Evolutionary conservation across 1,140 invertebrate species (phyloP), one percentile per base, ranked within the genome.

Genomic region (Tenebrio molitor): DNA sequence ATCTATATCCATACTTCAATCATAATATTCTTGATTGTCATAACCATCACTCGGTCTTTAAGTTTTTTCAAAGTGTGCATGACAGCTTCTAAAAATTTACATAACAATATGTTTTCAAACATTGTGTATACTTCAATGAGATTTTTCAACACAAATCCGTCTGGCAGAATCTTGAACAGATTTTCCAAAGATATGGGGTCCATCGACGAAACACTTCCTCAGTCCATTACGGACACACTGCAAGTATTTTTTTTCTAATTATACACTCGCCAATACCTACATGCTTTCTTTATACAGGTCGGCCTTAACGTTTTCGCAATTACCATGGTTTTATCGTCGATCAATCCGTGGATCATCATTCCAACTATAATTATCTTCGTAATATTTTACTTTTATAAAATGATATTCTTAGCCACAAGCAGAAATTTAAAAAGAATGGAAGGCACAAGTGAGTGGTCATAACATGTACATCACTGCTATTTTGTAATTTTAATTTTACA

Each of bases 141-240:
- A 5, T 97, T 97, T 84, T 97, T 97, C 82, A 95, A 95, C 75
- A 91, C 89, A 8, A 96, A 96, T 82, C 91, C 93, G 1, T 86
- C 86, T 73, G 92, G 91, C 2, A 84, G 93, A 2, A 93, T 92
- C 8, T 79, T 93, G 1, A 93, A 93, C 78, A 81, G 91, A 34
- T 93, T 93, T 75, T 88, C 91, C 0, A 92, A 91, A 81, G 91
- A 93, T 72, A 87, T 92, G 78, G 91, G 92, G 0, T 88, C 90
- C 0, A 89, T 96, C 74, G 95, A 97, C 80, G 95, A 97, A 81
- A 80, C 91, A 0, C 82, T 97, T 4, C 95, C 95, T 58, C 84
- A 86, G 41, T 85, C 89, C 8, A 86, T 92, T 44, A 86, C 94
- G 67, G 95, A 97, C 80, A 90, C 92, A 69, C 84, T 93, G 63